Percentiles rank a stretch among this genome's conserved stretches.
phyloP scores from a whole-genome alignment of 2,113 vertebrate species.

The Epinephelus lanceolatus region DNA sequence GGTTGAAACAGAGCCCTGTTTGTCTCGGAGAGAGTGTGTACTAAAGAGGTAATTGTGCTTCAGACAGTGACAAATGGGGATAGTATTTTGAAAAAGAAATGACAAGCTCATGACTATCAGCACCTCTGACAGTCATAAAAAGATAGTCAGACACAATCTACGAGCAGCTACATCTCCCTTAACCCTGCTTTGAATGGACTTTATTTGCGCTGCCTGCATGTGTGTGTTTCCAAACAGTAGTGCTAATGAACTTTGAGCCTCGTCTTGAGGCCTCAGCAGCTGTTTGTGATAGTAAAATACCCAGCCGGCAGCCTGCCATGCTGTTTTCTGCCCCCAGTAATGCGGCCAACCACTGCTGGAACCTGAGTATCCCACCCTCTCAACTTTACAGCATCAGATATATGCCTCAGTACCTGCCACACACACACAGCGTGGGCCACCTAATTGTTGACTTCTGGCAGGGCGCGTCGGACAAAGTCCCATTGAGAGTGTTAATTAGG shows the following conservation, averaged over 20 bases:
- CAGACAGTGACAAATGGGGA: conserved; percentile 17
- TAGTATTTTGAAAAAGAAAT: conserved; percentile 51
- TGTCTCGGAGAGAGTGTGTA: not conserved
- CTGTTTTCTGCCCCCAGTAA: conserved; percentile 50
- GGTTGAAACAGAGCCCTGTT: not conserved
- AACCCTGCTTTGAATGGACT: conserved; percentile 8
- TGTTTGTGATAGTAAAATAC: conserved; percentile 56
- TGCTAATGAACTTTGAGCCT: conserved; percentile 78
- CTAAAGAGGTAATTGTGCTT: conserved; percentile 29
- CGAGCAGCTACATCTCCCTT: conserved; percentile 2
- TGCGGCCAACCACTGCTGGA: not conserved
- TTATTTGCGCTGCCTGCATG: conserved; percentile 39
- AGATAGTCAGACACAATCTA: conserved; percentile 43
- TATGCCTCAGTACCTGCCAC: not conserved
- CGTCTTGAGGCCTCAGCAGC: conserved; percentile 45
- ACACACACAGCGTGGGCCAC: conserved; percentile 2
- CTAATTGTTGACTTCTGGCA: conserved; percentile 38
- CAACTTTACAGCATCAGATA: conserved; percentile 40
- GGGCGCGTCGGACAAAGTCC: conserved; percentile 68
- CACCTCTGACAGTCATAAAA: conserved; percentile 39
- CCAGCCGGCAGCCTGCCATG: conserved; percentile 20
- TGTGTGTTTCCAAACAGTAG: conserved; percentile 53
- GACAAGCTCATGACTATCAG: conserved; percentile 54
- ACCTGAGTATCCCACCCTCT: conserved; percentile 18
- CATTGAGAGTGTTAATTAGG: conserved; percentile 54